Evolutionary conservation across 2,797 vertebrate species (phyloP).

Genomic region (Spheniscus humboldti): DNA sequence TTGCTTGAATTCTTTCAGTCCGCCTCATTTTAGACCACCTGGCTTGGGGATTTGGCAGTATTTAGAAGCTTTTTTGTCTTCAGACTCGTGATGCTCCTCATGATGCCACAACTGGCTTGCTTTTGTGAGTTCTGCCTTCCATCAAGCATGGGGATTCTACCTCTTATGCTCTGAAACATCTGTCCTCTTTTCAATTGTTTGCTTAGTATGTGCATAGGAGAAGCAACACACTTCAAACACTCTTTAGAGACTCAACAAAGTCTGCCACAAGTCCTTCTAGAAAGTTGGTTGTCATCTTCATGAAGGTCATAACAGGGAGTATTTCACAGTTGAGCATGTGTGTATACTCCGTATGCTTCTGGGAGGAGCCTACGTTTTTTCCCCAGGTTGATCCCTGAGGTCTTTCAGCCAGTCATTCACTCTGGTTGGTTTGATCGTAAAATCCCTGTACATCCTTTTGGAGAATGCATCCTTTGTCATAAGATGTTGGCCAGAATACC

Average conservation of each 20-base stretch:
- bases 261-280: not conserved
- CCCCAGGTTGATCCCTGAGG: not conserved
- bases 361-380: not conserved
- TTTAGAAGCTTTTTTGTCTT: not conserved
- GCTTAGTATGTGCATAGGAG: not conserved
- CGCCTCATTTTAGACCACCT: not conserved
- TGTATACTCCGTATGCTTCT: not conserved
- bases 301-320: not conserved
- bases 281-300: not conserved
- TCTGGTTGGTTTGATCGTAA: not conserved
- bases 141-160: not conserved
- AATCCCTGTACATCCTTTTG: not conserved
- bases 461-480: not conserved
- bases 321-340: accelerated
- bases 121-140: not conserved
- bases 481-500: not conserved
- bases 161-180: not conserved
- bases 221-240: not conserved
- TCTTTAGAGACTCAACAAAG: not conserved
- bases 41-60: not conserved
- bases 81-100: not conserved
- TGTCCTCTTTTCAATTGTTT: not conserved
- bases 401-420: not conserved
- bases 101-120: not conserved
- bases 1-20: not conserved